Evolutionary conservation across 2,888 invertebrate genomes (phyloP), one percentile per base, ranked within the genome.

Genomic region (Drosophila conformis): DNA sequence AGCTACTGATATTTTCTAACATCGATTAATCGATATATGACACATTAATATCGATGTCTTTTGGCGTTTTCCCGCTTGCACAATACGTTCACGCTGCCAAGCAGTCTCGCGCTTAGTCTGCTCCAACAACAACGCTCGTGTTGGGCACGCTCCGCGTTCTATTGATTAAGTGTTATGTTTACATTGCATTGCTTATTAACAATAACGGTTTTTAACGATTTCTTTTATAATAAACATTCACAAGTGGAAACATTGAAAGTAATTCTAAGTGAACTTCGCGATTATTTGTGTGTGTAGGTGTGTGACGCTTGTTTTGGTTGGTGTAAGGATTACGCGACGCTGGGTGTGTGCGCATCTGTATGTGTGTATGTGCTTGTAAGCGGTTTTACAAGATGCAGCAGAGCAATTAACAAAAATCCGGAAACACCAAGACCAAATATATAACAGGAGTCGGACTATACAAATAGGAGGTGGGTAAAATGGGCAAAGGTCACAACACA

Each of bases 81-180:
- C 11, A 15, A 18, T 51, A 40, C 77, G 77, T 77, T 77, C 73
- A 60, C 68, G 69, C 49, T 57, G 27, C 11, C 46, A 48, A 49
- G 25, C 60, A 77, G 73, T 73, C 62, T 77, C 77, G 77, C 76
- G 76, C 76, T 77, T 66, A 69, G 63, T 64, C 57, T 69, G 68
- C 63, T 59, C 49, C 61, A 78, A 63, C 21, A 57, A 68, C 42
- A 59, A 59, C 33, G 64, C 13, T 6, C 0, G 8, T 0, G 4
- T 0, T 31, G 59, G 25, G 59, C 10, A 18, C 51, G 67, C 52
- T 36, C n/a, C 59, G 67, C 42, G 69, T 60, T 62, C 25, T 53
- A 76, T 76, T 72, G 69, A 63, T 73, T 76, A 38, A 48, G 56
- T 38, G 36, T 57, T 56, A 56, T 78, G 76, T 78, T 79, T 79